Conservation (phyloP, 2,888 invertebrate genomes). For the Pachydiplax longipennis region DNA sequence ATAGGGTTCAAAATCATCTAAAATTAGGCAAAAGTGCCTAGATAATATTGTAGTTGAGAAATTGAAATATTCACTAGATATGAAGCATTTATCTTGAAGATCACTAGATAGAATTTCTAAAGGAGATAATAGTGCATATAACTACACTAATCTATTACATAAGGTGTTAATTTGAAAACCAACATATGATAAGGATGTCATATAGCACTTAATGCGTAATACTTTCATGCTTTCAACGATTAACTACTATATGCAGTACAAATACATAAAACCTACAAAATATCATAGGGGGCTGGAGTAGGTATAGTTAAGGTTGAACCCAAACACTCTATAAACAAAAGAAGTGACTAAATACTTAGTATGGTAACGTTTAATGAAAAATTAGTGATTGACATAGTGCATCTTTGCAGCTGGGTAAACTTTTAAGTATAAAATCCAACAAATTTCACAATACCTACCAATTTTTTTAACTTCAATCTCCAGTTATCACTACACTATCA, state of each 20-base stretch:
- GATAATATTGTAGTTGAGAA: no score
- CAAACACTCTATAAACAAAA: not conserved
- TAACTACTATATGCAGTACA: constrained; percentile 3
- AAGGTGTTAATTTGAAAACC: constrained; percentile 32
- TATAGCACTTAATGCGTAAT: constrained; percentile 29
- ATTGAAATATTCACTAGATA: not conserved
- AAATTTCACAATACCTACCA: no score
- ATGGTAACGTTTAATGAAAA: not conserved
- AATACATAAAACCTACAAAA: constrained; percentile 19
- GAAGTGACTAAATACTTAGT: not conserved
- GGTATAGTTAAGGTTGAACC: not conserved
- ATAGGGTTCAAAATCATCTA: no score
- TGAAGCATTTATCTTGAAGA: constrained; percentile 17
- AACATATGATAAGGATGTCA: constrained; percentile 47
- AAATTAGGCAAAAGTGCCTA: no score
- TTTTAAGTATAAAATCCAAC: no score
- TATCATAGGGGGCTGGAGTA: not conserved
- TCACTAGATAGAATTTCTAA: not conserved
- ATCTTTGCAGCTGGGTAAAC: no score
- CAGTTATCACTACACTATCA: no score
- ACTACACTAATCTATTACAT: constrained; percentile 32
- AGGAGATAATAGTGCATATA: not conserved
- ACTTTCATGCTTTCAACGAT: constrained; percentile 46
- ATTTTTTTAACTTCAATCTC: no score
- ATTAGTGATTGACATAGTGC: not conserved